phyloP scores from a whole-genome alignment of 53 echinoderm and acorn worm species.

The Stichopus horrens region DNA sequence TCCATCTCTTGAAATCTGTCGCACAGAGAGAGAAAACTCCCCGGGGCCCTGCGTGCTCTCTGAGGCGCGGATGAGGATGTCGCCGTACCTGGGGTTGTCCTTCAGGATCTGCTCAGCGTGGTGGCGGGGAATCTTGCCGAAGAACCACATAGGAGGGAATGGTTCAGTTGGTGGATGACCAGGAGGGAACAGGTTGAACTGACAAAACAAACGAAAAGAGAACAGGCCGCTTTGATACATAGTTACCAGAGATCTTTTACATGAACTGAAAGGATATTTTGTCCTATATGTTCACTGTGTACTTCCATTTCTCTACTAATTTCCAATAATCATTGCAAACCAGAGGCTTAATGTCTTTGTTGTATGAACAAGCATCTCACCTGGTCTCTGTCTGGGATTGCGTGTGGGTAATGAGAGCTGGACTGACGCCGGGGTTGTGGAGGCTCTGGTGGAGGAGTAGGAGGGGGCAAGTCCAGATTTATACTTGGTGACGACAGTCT shows the following conservation, averaged over 20 bases:
- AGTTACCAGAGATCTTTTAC: too few species aligned
- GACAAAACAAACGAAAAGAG: not conserved
- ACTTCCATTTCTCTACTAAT: too few species aligned
- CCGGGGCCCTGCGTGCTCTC: conserved; percentile 72
- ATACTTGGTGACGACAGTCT: not conserved
- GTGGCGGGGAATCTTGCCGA: conserved; percentile 65
- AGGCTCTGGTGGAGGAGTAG: conserved; percentile 7
- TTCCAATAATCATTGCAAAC: too few species aligned
- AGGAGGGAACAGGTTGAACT: conserved; percentile 29
- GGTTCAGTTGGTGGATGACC: conserved; percentile 15
- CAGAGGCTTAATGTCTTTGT: too few species aligned
- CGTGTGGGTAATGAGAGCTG: not conserved
- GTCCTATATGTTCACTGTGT: too few species aligned
- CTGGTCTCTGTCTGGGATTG: not conserved
- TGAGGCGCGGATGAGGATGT: conserved; percentile 67
- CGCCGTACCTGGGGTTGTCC: conserved; percentile 66
- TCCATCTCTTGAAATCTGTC: conserved; percentile 66
- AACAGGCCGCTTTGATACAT: too few species aligned
- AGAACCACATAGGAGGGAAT: conserved; percentile 86
- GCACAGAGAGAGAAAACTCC: conserved; percentile 74
- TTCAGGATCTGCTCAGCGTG: conserved; percentile 86
- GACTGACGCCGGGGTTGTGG: not conserved
- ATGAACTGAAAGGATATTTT: too few species aligned
- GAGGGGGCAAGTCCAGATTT: not conserved
- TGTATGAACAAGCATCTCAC: not conserved